phyloP scores from a whole-genome alignment of 2,797 vertebrate species.

The Labroides dimidiatus region DNA sequence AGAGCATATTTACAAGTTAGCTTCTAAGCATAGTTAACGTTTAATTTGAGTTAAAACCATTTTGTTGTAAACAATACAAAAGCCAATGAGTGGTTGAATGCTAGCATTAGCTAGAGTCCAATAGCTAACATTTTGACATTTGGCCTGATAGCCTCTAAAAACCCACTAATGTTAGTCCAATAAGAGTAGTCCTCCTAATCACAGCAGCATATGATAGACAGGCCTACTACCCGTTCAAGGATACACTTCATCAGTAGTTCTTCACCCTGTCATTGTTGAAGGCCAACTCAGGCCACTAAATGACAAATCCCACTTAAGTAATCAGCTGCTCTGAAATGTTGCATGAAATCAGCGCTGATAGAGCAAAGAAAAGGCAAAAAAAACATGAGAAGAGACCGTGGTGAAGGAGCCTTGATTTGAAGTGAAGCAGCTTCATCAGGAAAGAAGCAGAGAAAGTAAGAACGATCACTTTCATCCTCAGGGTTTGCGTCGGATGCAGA shows the following conservation, averaged over 20 bases:
- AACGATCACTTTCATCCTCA: background rate
- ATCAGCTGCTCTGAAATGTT: constrained; percentile 62
- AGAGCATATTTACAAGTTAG: too few species aligned
- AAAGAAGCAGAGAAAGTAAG: constrained; percentile 10
- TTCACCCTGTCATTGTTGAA: constrained; percentile 26
- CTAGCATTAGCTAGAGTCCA: background rate
- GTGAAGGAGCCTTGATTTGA: constrained; percentile 51
- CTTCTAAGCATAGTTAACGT: too few species aligned
- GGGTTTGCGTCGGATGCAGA: constrained; percentile 7
- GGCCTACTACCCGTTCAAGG: background rate
- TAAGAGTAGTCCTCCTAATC: constrained; percentile 30
- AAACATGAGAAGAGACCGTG: constrained; percentile 17
- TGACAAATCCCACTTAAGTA: constrained; percentile 65
- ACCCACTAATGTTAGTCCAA: constrained; percentile 11
- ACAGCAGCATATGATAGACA: constrained; percentile 22
- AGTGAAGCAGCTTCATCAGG: constrained; percentile 6
- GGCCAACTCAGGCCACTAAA: constrained; percentile 34
- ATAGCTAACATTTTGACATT: too few species aligned
- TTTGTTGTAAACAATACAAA: background rate
- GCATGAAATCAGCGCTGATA: constrained; percentile 46
- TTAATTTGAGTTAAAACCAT: too few species aligned
- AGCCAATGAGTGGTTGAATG: background rate
- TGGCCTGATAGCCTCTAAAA: background rate
- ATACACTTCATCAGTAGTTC: constrained; percentile 13
- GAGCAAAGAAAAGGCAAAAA: constrained; percentile 8